These are phyloP conservation scores for Clarias laeviceps DNA, from an alignment of 2,797 vertebrate genomes.

Conservation along the genomic window DNA sequence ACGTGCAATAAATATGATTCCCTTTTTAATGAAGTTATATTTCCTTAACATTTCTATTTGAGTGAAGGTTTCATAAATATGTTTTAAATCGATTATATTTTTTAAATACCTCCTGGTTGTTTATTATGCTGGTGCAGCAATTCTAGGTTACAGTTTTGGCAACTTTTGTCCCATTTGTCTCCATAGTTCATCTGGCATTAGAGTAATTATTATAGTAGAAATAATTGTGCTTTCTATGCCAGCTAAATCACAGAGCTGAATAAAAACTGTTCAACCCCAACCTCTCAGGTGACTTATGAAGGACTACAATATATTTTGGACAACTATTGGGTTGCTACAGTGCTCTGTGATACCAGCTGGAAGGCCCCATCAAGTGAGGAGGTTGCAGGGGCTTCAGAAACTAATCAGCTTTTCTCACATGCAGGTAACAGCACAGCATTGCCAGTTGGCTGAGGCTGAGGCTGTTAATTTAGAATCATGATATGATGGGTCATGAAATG, in stretches of 20 bases:
- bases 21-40: neutral
- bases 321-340: conserved; percentile 40
- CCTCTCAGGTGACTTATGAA: conserved; percentile 23
- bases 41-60: conserved; percentile 4
- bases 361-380: conserved; percentile 23
- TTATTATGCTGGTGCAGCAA: conserved; percentile 39
- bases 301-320: conserved; percentile 10
- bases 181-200: conserved; percentile 38
- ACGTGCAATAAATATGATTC: neutral
- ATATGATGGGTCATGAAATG: conserved; percentile 56
- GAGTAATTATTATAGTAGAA: conserved; percentile 2
- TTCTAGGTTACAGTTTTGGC: conserved; percentile 53
- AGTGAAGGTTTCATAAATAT: neutral
- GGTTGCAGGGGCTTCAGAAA: conserved; percentile 21
- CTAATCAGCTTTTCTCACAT: conserved; percentile 55
- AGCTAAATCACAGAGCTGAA: conserved; percentile 55
- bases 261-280: conserved; percentile 39
- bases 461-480: conserved; percentile 50
- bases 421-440: conserved; percentile 53
- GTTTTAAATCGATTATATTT: neutral
- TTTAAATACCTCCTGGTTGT: conserved; percentile 4
- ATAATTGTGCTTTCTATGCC: conserved; percentile 37
- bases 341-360: conserved; percentile 51
- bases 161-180: conserved; percentile 29
- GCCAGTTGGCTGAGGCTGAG: conserved; percentile 45